phyloP scores from a whole-genome alignment of 1,140 invertebrate species.

The Stegodyphus mimosarum region DNA sequence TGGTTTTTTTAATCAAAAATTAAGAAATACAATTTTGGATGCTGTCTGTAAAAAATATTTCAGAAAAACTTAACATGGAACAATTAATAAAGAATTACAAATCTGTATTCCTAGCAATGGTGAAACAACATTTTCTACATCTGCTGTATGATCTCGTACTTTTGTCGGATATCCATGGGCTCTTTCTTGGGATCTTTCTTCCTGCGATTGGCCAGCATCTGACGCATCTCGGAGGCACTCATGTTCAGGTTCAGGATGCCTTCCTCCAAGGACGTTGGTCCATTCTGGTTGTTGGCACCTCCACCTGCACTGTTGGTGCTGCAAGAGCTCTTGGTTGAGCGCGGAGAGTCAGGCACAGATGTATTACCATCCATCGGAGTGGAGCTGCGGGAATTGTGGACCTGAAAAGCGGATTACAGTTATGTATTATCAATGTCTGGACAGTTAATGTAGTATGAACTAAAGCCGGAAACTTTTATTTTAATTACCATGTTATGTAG shows the following conservation, averaged over 20 bases:
- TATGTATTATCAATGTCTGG: too few species aligned
- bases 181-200: conserved; percentile 90
- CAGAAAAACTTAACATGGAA: too few species aligned
- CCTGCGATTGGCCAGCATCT: conserved; percentile 83
- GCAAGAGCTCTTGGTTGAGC: conserved; percentile 39
- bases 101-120: too few species aligned
- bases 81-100: too few species aligned
- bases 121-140: conserved; percentile 69
- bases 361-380: conserved; percentile 50
- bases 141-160: conserved; percentile 92
- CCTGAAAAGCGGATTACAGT: too few species aligned
- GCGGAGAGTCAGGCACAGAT: conserved; percentile 50
- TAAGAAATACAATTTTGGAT: too few species aligned
- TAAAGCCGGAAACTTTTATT: too few species aligned
- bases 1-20: too few species aligned
- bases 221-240: conserved; percentile 87
- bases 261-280: not conserved
- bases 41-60: too few species aligned
- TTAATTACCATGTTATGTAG: too few species aligned
- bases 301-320: conserved; percentile 47
- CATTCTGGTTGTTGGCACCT: conserved; percentile 4
- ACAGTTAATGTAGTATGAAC: too few species aligned
- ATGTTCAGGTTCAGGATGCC: conserved; percentile 80
- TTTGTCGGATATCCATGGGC: conserved; percentile 87
- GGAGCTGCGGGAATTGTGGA: conserved; percentile 51